phyloP scores from a whole-genome alignment of 2,797 vertebrate genomes.

The Melanotaenia pygmaea region DNA sequence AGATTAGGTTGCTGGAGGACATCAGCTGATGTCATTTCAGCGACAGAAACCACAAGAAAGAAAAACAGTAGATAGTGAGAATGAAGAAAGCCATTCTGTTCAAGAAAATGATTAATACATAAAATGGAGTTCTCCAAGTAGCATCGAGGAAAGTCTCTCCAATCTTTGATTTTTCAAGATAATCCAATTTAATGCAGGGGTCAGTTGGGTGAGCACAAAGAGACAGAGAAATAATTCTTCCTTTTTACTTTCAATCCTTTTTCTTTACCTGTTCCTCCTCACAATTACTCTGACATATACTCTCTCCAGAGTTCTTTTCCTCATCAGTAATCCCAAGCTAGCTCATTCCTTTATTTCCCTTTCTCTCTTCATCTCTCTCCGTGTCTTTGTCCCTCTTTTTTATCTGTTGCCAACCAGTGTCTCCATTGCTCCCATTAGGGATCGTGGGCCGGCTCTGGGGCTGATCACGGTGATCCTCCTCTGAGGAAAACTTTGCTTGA shows the following conservation, averaged over 20 bases:
- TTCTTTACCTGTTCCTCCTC: background rate
- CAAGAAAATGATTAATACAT: background rate
- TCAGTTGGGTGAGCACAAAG: slow-evolving; percentile 14
- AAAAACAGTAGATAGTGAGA: slow-evolving; percentile 1
- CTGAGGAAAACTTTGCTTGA: slow-evolving; percentile 62
- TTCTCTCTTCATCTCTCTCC: no score
- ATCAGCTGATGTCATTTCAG: slow-evolving; percentile 37
- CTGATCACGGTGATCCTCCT: slow-evolving; percentile 73
- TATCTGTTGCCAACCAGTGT: slow-evolving; percentile 62
- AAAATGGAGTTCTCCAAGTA: slow-evolving; percentile 15
- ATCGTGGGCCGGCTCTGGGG: slow-evolving; percentile 58
- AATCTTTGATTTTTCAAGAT: slow-evolving; percentile 16
- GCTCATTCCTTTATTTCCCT: background rate
- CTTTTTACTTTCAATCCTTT: slow-evolving; percentile 9
- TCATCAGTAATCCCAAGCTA: slow-evolving; percentile 21
- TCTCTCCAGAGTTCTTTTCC: slow-evolving; percentile 7
- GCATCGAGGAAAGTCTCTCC: background rate
- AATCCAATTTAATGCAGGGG: slow-evolving; percentile 15
- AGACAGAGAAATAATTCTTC: background rate
- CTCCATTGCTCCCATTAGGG: slow-evolving; percentile 56
- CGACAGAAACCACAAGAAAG: slow-evolving; percentile 23
- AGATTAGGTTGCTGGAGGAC: slow-evolving; percentile 5
- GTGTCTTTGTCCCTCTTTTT: slow-evolving; percentile 38
- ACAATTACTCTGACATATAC: background rate
- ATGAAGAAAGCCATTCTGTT: background rate